Conservation (phyloP, 2,113 vertebrate genomes). For the Nibea albiflora region DNA sequence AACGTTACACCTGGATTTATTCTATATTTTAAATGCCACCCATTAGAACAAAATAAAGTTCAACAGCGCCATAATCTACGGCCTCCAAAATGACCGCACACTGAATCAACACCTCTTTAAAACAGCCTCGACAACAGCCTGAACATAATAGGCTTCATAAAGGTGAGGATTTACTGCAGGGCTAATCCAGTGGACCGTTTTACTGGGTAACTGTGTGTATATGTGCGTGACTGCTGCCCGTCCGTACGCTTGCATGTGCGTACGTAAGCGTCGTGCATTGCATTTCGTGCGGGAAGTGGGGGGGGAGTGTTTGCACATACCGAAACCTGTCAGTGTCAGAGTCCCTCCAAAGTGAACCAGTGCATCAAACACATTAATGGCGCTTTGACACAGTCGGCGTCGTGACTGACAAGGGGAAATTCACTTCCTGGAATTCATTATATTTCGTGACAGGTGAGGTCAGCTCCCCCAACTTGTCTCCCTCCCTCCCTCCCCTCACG, state of each 20-base stretch:
- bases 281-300: conserved; percentile 1
- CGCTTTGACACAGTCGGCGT: conserved; percentile 3
- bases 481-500: neutral
- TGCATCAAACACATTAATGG: conserved; percentile 38
- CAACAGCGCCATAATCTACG: too few relatives aligned
- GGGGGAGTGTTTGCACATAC: conserved; percentile 7
- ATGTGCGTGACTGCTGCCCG: neutral
- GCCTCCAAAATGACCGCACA: neutral
- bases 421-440: conserved; percentile 32
- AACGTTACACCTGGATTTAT: too few relatives aligned
- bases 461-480: neutral
- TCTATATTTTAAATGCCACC: neutral
- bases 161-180: neutral
- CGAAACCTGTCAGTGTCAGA: neutral
- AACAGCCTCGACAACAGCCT: neutral
- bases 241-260: neutral
- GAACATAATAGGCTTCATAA: neutral
- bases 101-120: conserved; percentile 7
- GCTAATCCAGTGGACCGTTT: neutral
- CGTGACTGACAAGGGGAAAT: conserved; percentile 22
- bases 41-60: too few relatives aligned
- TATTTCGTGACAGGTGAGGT: conserved; percentile 32
- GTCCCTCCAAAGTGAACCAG: neutral
- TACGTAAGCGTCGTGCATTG: neutral
- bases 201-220: neutral